A percentile compares a stretch with the other conserved stretches of the same genome.
phyloP scores from a whole-genome alignment of 2,888 invertebrate species.

The Aphodius sticticus region DNA sequence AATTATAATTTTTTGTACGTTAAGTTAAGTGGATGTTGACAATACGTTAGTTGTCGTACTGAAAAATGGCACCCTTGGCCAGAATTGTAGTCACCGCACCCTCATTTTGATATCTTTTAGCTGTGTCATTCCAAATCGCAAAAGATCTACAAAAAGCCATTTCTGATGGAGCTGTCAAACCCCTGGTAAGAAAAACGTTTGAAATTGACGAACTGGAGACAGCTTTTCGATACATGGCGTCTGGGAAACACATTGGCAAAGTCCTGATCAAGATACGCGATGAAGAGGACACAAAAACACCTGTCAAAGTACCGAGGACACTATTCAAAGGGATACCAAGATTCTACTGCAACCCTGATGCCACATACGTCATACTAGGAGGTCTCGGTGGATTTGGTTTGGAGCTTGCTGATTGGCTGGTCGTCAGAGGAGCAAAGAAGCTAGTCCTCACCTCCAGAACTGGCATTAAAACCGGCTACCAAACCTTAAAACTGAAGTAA shows the following conservation, averaged over 20 bases:
- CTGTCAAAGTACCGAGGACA: background rate
- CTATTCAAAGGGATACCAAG: conserved; percentile 24
- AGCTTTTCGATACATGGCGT: conserved; percentile 72
- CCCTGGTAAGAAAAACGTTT: conserved; percentile 73
- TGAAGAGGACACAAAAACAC: conserved; percentile 36
- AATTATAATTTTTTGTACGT: no score
- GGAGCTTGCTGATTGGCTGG: conserved; percentile 27
- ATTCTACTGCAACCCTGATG: conserved; percentile 61
- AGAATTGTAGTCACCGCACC: no score
- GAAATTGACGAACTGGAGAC: conserved; percentile 71
- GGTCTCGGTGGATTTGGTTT: conserved; percentile 32
- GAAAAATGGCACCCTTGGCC: no score
- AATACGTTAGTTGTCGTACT: no score
- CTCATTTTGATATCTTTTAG: background rate
- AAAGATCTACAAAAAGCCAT: conserved; percentile 42
- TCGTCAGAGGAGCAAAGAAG: conserved; percentile 80
- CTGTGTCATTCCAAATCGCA: background rate
- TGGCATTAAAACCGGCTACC: conserved; percentile 85
- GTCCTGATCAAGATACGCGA: conserved; percentile 59
- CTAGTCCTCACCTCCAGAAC: conserved; percentile 82
- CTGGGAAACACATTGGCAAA: conserved; percentile 85
- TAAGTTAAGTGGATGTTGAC: no score
- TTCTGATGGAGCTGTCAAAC: conserved; percentile 69
- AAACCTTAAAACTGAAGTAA: conserved; percentile 74
- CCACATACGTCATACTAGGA: conserved; percentile 72